These are phyloP conservation scores for Otolemur garnettii DNA, from an alignment of 2,113 vertebrate genomes.

Conservation along the genomic window DNA sequence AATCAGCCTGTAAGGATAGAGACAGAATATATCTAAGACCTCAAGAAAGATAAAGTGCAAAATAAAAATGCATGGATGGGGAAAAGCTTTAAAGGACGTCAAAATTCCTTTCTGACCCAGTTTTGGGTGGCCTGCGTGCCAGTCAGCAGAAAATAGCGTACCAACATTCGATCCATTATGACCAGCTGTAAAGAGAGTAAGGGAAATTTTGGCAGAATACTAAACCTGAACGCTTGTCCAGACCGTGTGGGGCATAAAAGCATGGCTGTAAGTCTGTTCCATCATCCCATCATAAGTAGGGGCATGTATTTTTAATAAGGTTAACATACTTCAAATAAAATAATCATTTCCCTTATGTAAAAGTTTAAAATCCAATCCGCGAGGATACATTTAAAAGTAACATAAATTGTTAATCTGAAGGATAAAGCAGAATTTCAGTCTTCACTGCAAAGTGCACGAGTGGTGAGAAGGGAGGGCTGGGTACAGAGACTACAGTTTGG, in stretches of 20 bases:
- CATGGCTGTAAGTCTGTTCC: neutral
- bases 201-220: neutral
- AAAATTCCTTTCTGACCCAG: neutral
- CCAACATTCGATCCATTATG: neutral
- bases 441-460: neutral
- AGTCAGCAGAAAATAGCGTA: neutral
- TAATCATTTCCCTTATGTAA: neutral
- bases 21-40: neutral
- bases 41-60: neutral
- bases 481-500: neutral
- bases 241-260: accelerated
- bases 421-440: neutral
- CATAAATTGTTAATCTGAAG: neutral
- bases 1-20: neutral
- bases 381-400: neutral
- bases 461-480: neutral
- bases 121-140: neutral
- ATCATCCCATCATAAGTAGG: neutral
- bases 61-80: neutral
- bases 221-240: too few species aligned
- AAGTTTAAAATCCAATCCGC: neutral
- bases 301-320: neutral
- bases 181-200: neutral
- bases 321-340: neutral
- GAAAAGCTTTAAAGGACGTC: neutral